phyloP scores from a whole-genome alignment of 1,140 invertebrate genomes.

The Mycetomoellerius zeteki region DNA sequence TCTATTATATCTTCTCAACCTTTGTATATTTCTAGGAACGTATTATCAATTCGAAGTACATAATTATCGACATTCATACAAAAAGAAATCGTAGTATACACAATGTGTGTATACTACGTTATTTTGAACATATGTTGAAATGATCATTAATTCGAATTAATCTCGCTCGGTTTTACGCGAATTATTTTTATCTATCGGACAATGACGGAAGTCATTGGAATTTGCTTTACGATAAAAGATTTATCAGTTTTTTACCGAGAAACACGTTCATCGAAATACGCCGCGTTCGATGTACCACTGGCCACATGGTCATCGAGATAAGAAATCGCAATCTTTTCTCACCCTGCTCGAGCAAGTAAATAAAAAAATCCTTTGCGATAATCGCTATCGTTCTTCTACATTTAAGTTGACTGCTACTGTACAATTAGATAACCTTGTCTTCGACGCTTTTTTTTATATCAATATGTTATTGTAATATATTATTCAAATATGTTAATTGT shows the following conservation, averaged over 20 bases:
- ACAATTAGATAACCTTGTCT: background rate
- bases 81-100: too few relatives aligned
- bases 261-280: background rate
- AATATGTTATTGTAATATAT: background rate
- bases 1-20: background rate
- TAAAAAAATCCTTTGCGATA: background rate
- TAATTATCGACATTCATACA: background rate
- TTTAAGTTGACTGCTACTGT: background rate
- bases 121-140: slow-evolving; percentile 26
- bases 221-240: slow-evolving; percentile 22
- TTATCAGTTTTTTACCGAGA: slow-evolving; percentile 31
- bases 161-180: background rate
- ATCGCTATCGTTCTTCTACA: background rate
- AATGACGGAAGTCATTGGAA: background rate
- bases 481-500: background rate
- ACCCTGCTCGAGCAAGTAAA: background rate
- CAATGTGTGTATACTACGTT: background rate
- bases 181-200: slow-evolving; percentile 17
- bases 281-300: background rate
- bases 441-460: background rate
- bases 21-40: background rate
- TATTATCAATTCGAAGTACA: background rate
- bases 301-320: slow-evolving; percentile 25
- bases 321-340: slow-evolving; percentile 36
- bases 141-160: too few relatives aligned